phyloP scores from a whole-genome alignment of 2,888 invertebrate genomes.

The Atherix ibis region DNA sequence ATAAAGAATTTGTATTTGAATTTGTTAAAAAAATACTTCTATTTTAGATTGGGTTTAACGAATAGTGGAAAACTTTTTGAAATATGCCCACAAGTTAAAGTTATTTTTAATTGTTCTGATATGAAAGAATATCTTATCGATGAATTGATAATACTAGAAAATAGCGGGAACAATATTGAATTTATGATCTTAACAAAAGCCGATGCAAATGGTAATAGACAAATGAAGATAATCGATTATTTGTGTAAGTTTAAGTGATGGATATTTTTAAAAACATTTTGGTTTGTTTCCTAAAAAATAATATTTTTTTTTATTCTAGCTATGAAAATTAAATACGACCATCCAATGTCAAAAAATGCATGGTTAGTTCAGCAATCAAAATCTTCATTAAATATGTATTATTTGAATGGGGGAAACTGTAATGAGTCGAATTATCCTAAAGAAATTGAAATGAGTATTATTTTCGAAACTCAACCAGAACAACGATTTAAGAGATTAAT shows the following conservation, averaged over 20 bases:
- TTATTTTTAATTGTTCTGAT: slow-evolving; percentile 13
- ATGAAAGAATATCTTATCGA: slow-evolving; percentile 18
- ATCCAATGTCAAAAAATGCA: slow-evolving; percentile 20
- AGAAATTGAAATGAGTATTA: slow-evolving; percentile 27
- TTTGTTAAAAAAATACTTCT: background rate
- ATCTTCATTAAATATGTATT: slow-evolving; percentile 28
- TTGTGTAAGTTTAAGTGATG: slow-evolving; percentile 20
- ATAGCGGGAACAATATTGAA: slow-evolving; percentile 24
- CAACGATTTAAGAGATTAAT: slow-evolving; percentile 29
- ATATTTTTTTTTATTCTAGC: slow-evolving; percentile 15
- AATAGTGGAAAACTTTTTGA: slow-evolving; percentile 24
- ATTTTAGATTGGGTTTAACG: slow-evolving; percentile 21
- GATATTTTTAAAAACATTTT: background rate
- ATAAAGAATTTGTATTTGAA: background rate
- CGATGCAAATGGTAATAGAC: slow-evolving; percentile 12
- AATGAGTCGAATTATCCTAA: slow-evolving; percentile 17
- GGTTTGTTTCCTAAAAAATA: background rate
- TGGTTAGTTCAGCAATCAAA: slow-evolving; percentile 31
- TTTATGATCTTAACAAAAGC: slow-evolving; percentile 23
- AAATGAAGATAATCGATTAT: slow-evolving; percentile 27
- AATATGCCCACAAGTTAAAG: slow-evolving; percentile 24
- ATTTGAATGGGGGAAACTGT: slow-evolving; percentile 19
- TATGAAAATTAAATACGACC: slow-evolving; percentile 23
- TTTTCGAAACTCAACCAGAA: slow-evolving; percentile 29
- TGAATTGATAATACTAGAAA: slow-evolving; percentile 26